Evolutionary conservation across 2,113 vertebrate genomes (phyloP).

Genomic region (Charadrius vociferus): DNA sequence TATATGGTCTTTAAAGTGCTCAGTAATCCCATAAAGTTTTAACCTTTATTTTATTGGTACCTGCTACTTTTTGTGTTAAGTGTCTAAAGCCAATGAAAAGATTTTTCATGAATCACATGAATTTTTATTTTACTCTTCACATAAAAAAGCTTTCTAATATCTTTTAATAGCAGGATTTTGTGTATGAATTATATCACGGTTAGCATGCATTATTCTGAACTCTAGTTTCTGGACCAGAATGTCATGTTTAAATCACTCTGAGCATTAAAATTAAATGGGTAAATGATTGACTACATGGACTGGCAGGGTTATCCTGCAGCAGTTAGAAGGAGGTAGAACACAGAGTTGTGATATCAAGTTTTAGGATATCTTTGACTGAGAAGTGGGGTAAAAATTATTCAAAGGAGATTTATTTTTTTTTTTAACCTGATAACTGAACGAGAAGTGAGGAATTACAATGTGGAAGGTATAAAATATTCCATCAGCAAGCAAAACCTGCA

Average conservation of each 20-base stretch:
- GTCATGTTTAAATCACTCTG: background rate
- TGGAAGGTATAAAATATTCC: background rate
- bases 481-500: background rate
- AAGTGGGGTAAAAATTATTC: background rate
- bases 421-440: background rate
- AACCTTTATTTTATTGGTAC: constrained; percentile 20
- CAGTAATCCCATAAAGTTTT: constrained; percentile 17
- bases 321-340: background rate
- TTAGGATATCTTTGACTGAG: background rate
- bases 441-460: background rate
- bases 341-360: background rate
- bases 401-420: background rate
- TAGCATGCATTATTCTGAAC: background rate
- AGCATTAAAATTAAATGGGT: background rate
- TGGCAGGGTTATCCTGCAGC: background rate
- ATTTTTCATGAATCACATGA: background rate
- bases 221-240: background rate
- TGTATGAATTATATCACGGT: background rate
- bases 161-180: background rate
- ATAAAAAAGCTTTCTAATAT: constrained; percentile 24
- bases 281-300: background rate
- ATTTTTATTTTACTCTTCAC: constrained; percentile 28
- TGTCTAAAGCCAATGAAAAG: background rate
- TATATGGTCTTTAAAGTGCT: background rate
- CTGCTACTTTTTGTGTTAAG: background rate